Evolutionary conservation across 2,888 invertebrate genomes (phyloP).

Genomic region (Leucophenga montana): DNA sequence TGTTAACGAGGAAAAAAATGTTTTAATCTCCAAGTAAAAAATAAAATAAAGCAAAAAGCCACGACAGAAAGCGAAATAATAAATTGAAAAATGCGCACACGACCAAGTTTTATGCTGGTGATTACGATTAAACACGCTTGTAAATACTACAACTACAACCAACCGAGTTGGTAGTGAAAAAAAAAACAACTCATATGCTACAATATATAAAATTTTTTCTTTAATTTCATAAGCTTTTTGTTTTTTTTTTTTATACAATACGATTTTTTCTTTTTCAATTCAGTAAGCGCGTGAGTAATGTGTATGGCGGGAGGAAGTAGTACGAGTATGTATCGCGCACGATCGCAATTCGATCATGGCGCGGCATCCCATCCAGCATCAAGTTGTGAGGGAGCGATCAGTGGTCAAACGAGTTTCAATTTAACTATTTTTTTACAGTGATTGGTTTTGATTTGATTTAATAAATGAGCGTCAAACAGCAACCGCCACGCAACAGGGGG

Average conservation of each 20-base stretch:
- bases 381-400: constrained; percentile 26
- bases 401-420: constrained; percentile 64
- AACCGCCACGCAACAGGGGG: constrained; percentile 58
- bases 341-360: too few relatives aligned
- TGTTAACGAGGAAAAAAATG: not conserved
- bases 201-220: too few relatives aligned
- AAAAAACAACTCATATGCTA: too few relatives aligned
- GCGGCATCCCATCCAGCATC: too few relatives aligned
- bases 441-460: constrained; percentile 65
- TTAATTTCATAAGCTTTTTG: too few relatives aligned
- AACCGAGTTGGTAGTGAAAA: not conserved
- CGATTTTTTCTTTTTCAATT: too few relatives aligned
- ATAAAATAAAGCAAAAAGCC: constrained; percentile 4
- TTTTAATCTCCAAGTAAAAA: too few relatives aligned
- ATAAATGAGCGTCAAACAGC: constrained; percentile 46
- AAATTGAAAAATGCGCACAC: constrained; percentile 37
- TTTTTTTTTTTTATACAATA: too few relatives aligned
- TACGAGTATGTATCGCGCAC: too few relatives aligned
- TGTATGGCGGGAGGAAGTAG: too few relatives aligned
- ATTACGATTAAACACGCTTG: constrained; percentile 64
- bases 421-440: constrained; percentile 44
- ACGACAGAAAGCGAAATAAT: constrained; percentile 39
- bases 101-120: constrained; percentile 43
- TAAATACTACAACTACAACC: constrained; percentile 50
- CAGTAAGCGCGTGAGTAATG: too few relatives aligned